A percentile compares a stretch with the other conserved stretches of the same genome.
These are phyloP conservation scores for Tupiocoris notatus DNA, from an alignment of 2,888 invertebrate species.

Conservation along the genomic window DNA sequence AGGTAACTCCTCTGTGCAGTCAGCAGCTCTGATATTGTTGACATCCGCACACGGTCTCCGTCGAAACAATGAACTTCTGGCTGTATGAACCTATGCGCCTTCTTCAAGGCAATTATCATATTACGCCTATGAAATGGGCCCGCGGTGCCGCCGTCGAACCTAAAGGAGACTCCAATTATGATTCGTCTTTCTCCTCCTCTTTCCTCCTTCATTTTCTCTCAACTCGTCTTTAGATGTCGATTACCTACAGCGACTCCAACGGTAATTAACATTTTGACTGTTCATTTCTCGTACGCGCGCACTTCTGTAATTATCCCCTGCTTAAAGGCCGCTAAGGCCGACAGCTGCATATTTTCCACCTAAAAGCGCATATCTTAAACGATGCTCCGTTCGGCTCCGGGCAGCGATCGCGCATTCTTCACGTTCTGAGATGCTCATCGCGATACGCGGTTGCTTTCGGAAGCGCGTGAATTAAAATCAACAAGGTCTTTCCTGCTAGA, in stretches of 20 bases:
- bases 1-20: slow-evolving; percentile 3
- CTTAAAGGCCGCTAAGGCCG: slow-evolving; percentile 7
- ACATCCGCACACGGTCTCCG: slow-evolving; percentile 9
- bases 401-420: not conserved
- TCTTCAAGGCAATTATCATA: slow-evolving; percentile 33
- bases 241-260: not conserved
- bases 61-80: slow-evolving; percentile 27
- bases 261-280: slow-evolving; percentile 32
- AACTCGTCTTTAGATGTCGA: not conserved
- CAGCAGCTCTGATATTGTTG: slow-evolving; percentile 24
- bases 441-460: not conserved
- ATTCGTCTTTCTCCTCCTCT: not conserved
- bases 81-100: slow-evolving; percentile 23
- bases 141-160: slow-evolving; percentile 8
- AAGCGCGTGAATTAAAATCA: not conserved
- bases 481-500: not conserved
- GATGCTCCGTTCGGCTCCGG: too few relatives aligned
- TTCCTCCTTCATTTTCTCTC: not conserved
- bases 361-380: not conserved
- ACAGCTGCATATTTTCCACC: not conserved
- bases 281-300: slow-evolving; percentile 15
- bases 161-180: slow-evolving; percentile 26
- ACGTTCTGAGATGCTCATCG: not conserved
- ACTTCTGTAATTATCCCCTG: slow-evolving; percentile 8
- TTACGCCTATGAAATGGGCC: slow-evolving; percentile 12